These are phyloP conservation scores for Oostethus manadensis DNA, from an alignment of 2,113 vertebrate species.

Conservation along the genomic window DNA sequence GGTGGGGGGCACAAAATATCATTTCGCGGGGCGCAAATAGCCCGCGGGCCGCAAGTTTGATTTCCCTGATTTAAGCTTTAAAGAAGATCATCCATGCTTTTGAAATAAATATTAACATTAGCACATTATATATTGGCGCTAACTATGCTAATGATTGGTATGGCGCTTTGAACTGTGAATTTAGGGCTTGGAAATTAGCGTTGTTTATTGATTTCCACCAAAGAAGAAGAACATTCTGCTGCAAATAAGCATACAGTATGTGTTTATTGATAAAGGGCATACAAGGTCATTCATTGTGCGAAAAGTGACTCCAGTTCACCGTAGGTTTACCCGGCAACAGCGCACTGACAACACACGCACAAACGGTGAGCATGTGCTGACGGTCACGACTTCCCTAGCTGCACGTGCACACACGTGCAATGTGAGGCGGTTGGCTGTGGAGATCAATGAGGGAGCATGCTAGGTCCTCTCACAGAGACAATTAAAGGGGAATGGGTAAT, in stretches of 20 bases:
- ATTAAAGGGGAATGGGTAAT: constrained; percentile 72
- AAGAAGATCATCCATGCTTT: too few species aligned
- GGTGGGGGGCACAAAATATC: too few species aligned
- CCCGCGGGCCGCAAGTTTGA: too few species aligned
- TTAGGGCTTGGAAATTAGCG: not conserved
- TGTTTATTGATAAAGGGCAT: constrained; percentile 4
- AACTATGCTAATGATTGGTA: constrained; percentile 2
- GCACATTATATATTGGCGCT: not conserved
- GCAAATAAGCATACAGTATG: too few species aligned
- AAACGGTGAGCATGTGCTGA: constrained; percentile 25
- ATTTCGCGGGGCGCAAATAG: too few species aligned
- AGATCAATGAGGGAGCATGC: constrained; percentile 58
- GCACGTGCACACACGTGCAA: not conserved
- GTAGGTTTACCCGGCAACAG: constrained; percentile 5
- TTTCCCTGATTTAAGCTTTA: too few species aligned
- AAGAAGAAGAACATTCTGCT: not conserved
- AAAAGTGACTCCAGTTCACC: too few species aligned
- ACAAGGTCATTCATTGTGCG: constrained; percentile 1
- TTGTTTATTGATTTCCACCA: not conserved
- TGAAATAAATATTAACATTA: not conserved
- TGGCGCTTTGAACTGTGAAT: not conserved
- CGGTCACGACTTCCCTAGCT: constrained; percentile 35
- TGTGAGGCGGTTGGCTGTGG: constrained; percentile 31
- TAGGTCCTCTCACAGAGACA: constrained; percentile 48
- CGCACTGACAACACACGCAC: constrained; percentile 8